A percentile compares a stretch with the other conserved stretches of the same genome.
Evolutionary conservation across 2,888 invertebrate genomes (phyloP).

Genomic region (Meandrusa payeni): DNA sequence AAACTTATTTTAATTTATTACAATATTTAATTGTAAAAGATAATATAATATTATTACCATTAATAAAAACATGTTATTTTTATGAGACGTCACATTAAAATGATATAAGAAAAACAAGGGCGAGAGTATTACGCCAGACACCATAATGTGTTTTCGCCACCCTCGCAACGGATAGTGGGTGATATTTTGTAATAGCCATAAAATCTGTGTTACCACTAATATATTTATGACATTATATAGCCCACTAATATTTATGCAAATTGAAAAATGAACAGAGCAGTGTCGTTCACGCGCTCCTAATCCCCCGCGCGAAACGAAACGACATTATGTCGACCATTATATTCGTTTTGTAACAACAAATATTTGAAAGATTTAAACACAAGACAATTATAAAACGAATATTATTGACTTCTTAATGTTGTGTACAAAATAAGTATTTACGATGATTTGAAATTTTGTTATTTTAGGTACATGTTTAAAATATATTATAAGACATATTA

Average conservation of each 20-base stretch:
- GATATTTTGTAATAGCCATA: conserved; percentile 78
- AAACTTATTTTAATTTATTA: too few species aligned
- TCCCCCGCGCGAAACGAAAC: conserved; percentile 48
- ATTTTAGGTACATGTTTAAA: too few species aligned
- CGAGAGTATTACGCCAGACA: conserved; percentile 14
- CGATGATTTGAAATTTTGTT: too few species aligned
- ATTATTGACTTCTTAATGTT: too few species aligned
- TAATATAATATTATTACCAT: too few species aligned
- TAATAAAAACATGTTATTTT: too few species aligned
- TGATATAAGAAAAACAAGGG: conserved; percentile 23
- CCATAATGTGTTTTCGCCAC: conserved; percentile 41
- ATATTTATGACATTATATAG: conserved; percentile 76
- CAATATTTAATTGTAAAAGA: too few species aligned
- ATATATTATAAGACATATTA: too few species aligned
- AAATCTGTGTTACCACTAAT: conserved; percentile 79
- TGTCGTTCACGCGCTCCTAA: conserved; percentile 71
- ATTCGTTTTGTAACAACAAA: too few species aligned
- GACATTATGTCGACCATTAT: conserved; percentile 56
- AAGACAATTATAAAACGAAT: too few species aligned
- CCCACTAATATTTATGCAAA: conserved; percentile 80
- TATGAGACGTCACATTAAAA: conserved; percentile 5
- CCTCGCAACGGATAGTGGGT: conserved; percentile 52
- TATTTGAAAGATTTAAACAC: too few species aligned
- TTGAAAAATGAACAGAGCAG: conserved; percentile 75
- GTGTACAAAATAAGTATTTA: too few species aligned